phyloP scores from a whole-genome alignment of 2,888 invertebrate species.

The Dryomyza anilis region DNA sequence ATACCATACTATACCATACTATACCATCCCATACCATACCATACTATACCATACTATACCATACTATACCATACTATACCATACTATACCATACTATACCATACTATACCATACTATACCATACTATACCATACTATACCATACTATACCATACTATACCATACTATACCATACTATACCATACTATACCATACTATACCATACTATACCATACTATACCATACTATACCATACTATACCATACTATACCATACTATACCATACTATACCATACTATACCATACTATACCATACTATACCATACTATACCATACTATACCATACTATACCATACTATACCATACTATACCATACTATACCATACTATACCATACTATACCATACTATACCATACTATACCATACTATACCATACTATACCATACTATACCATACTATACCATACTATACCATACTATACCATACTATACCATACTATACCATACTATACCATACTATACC shows the following conservation, averaged over 20 bases:
- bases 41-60: slow-evolving; percentile 25
- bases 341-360: slow-evolving; percentile 8
- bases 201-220: background rate
- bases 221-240: too few relatives aligned
- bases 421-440: background rate
- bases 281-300: background rate
- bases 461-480: slow-evolving; percentile 6
- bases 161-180: slow-evolving; percentile 1
- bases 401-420: background rate
- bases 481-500: slow-evolving; percentile 9
- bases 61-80: slow-evolving; percentile 25
- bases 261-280: background rate
- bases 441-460: slow-evolving; percentile 6
- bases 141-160: slow-evolving; percentile 15
- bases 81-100: slow-evolving; percentile 25
- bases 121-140: slow-evolving; percentile 23
- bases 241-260: background rate
- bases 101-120: slow-evolving; percentile 25
- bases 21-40: too few relatives aligned
- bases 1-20: slow-evolving; percentile 26
- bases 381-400: slow-evolving; percentile 6
- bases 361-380: slow-evolving; percentile 1
- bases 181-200: background rate
- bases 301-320: background rate
- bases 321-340: too few relatives aligned